Evolutionary conservation across 2,888 invertebrate species (phyloP).

Genomic region (Pimpla rufipes): DNA sequence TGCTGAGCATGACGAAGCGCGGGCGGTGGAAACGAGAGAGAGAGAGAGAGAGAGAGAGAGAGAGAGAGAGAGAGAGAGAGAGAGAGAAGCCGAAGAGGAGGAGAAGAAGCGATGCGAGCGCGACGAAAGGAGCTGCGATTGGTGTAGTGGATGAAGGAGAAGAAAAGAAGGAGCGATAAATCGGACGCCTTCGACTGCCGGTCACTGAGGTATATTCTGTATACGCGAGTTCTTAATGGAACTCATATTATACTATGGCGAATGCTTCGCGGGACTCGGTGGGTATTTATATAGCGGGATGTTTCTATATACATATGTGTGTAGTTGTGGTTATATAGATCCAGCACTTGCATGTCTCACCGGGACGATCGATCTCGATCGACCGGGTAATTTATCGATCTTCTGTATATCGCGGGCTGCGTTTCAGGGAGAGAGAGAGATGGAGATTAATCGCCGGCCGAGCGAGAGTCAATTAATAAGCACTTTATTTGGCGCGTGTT

Average conservation of each 20-base stretch:
- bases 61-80: not conserved
- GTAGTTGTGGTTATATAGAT: not conserved
- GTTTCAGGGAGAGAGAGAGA: not conserved
- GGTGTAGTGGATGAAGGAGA: conserved; percentile 25
- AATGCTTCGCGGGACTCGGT: conserved; percentile 31
- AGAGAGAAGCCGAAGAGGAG: not conserved
- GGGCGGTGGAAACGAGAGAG: conserved; percentile 59
- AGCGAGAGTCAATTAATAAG: conserved; percentile 1
- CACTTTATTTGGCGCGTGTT: conserved; percentile 4
- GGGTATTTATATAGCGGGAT: conserved; percentile 4
- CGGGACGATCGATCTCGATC: conserved; percentile 42
- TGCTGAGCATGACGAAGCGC: conserved; percentile 64
- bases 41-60: conserved; percentile 1
- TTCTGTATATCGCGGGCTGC: not conserved
- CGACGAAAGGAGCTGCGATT: conserved; percentile 35
- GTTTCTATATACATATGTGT: not conserved
- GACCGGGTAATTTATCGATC: conserved; percentile 28
- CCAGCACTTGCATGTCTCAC: not conserved
- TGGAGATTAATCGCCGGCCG: conserved; percentile 2
- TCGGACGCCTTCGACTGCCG: conserved; percentile 59
- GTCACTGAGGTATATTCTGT: conserved; percentile 41
- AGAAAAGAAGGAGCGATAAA: conserved; percentile 62
- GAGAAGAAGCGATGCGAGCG: conserved; percentile 9
- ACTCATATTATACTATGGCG: conserved; percentile 22
- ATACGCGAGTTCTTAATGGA: conserved; percentile 54